Base-by-base conservation (phyloP, 2,797 vertebrate species). In the Falco biarmicus region DNA sequence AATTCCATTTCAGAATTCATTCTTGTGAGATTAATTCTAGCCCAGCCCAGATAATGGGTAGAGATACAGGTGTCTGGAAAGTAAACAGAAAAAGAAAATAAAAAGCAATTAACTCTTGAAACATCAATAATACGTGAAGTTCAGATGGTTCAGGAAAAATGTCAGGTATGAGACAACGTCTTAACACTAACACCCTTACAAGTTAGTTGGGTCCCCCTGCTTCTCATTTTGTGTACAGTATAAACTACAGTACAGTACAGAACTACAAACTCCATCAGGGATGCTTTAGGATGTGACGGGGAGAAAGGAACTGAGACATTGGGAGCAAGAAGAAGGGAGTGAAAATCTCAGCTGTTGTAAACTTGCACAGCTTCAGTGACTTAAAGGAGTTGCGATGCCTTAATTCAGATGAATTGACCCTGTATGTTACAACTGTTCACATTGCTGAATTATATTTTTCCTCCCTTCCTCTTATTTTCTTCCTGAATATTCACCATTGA, bases 191-290 rank as follows among this genome's bases (percentile, higher is more conserved):
- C 41, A 64, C 4, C 4, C 16, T 85, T 21, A 41, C 3, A 56
- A 53, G 10, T 18, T 31, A 9, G 3, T 39, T 8, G 5, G 2
- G 8, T 53, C 20, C 11, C 20, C 3, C 1, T 1, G 0, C 15
- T 75, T 56, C 9, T 43, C 13, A 41, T 74, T 91, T 91, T 71
- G 4, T 56, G 25, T 57, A 32, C 20, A 9, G 3, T 31, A 41
- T 61, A 57, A 73, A 32, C 31, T 24, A 22, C 28, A 47, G 7
- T 32, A 59, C 16, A 15, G 32, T 26, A 15, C 5, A 34, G 20
- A 63, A 70, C 37, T 77, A 53, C 4, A 50, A 63, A 76, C 3
- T 41, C 2, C 10, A 7, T 29, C 56, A 39, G 20, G 47, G n/a
- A 31, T 6, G 26, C 15, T 77, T 86, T 17, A 15, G 37, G 32